A percentile compares a stretch with the other conserved stretches of the same genome.
phyloP scores from a whole-genome alignment of 2,113 vertebrate species.

The Rostratula benghalensis region DNA sequence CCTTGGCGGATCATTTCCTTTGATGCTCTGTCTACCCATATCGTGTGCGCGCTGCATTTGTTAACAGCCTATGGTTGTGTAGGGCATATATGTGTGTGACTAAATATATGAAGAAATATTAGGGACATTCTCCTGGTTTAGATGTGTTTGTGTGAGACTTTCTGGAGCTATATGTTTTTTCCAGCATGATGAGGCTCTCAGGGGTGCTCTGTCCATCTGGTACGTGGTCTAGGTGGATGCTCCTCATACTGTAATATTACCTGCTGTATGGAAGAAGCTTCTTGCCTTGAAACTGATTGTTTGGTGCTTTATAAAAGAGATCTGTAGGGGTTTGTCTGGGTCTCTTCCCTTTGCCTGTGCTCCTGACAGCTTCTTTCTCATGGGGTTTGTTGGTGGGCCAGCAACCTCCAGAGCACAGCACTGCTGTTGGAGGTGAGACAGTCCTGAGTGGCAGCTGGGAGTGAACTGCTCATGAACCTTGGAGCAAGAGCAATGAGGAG shows the following conservation, averaged over 20 bases:
- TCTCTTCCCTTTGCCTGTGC: not conserved
- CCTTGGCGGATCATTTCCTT: not conserved
- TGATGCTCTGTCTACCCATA: not conserved
- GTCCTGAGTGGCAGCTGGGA: not conserved
- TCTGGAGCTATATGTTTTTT: not conserved
- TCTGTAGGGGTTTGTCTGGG: not conserved
- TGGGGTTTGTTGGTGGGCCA: rapidly evolving
- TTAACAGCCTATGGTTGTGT: not conserved
- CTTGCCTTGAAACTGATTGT: not conserved
- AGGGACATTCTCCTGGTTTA: not conserved
- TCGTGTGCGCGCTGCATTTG: rapidly evolving
- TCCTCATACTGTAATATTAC: not conserved
- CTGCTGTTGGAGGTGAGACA: rapidly evolving
- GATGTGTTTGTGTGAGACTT: not conserved
- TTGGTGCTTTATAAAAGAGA: not conserved
- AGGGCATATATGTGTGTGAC: not conserved
- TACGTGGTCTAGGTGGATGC: not conserved
- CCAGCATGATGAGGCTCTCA: not conserved
- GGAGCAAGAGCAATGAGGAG: not conserved
- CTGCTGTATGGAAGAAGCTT: not conserved
- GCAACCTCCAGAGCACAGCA: not conserved
- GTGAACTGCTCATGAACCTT: not conserved
- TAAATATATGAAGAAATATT: not conserved
- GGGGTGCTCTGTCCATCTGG: not conserved
- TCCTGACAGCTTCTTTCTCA: not conserved